Conservation (phyloP, 2,797 vertebrate genomes). For the Neoniphon sammara region DNA sequence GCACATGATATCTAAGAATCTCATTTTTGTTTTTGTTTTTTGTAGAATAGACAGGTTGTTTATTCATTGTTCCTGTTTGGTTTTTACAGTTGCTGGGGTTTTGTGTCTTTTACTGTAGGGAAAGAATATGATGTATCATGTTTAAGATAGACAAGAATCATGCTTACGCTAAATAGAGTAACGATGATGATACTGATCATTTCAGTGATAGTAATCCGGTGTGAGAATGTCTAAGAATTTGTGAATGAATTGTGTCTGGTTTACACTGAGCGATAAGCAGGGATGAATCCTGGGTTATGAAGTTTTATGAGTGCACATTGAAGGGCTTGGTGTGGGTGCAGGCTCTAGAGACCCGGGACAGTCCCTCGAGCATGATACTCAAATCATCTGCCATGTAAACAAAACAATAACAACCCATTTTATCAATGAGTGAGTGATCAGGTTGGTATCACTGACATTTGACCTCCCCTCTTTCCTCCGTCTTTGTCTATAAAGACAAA, state of each 20-base stretch:
- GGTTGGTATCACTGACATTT: slow-evolving; percentile 30
- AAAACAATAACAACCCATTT: background rate
- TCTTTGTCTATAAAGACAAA: slow-evolving; percentile 30
- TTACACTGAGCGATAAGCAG: slow-evolving; percentile 79
- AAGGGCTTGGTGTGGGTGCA: slow-evolving; percentile 78
- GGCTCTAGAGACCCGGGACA: slow-evolving; percentile 73
- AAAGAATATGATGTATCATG: slow-evolving; percentile 63
- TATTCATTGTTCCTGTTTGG: slow-evolving; percentile 75
- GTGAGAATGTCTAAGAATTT: slow-evolving; percentile 70
- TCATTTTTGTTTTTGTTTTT: slow-evolving; percentile 51
- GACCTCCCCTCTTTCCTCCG: background rate
- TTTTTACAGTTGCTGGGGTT: slow-evolving; percentile 82
- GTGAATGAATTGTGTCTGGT: slow-evolving; percentile 77
- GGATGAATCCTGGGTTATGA: slow-evolving; percentile 77
- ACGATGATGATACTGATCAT: slow-evolving; percentile 62
- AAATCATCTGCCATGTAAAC: slow-evolving; percentile 18
- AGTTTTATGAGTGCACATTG: slow-evolving; percentile 77
- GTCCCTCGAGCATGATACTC: slow-evolving; percentile 43
- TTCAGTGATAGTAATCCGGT: slow-evolving; percentile 67
- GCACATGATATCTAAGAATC: slow-evolving; percentile 72
- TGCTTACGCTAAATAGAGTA: slow-evolving; percentile 60
- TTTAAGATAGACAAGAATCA: slow-evolving; percentile 77
- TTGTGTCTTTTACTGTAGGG: slow-evolving; percentile 80
- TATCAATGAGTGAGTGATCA: slow-evolving; percentile 11
- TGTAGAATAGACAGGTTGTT: slow-evolving; percentile 78